Evolutionary conservation across 2,888 invertebrate species (phyloP).

Genomic region (Callosobruchus maculatus): DNA sequence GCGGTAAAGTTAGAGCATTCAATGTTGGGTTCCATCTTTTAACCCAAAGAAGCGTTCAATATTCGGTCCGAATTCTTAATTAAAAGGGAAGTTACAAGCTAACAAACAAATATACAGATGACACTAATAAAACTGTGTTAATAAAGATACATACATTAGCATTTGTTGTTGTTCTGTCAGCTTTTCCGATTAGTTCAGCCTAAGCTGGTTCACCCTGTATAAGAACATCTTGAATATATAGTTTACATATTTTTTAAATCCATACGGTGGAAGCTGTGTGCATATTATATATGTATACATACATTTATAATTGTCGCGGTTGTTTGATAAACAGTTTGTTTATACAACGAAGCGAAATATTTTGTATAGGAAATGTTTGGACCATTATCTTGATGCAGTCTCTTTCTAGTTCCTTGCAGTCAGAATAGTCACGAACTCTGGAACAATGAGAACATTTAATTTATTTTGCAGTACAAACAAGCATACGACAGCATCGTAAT

Average conservation of each 20-base stretch:
- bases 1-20: too few species aligned
- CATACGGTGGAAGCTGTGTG: neutral
- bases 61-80: too few species aligned
- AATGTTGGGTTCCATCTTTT: too few species aligned
- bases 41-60: too few species aligned
- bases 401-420: slow-evolving; percentile 71
- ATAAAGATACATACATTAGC: too few species aligned
- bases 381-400: slow-evolving; percentile 25
- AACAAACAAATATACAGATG: too few species aligned
- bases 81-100: too few species aligned
- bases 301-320: neutral
- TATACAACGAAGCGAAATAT: neutral
- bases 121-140: too few species aligned
- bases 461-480: too few species aligned
- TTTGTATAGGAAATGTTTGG: slow-evolving; percentile 16
- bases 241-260: neutral
- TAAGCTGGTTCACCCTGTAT: neutral
- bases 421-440: slow-evolving; percentile 82
- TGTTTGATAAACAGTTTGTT: neutral
- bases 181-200: neutral
- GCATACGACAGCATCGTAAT: too few species aligned
- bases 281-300: neutral
- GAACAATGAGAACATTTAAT: too few species aligned
- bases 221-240: neutral
- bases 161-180: neutral